Evolutionary conservation across 2,113 vertebrate genomes (phyloP), one percentile per base, ranked within the genome.

Genomic region (Brienomyrus longianalis): DNA sequence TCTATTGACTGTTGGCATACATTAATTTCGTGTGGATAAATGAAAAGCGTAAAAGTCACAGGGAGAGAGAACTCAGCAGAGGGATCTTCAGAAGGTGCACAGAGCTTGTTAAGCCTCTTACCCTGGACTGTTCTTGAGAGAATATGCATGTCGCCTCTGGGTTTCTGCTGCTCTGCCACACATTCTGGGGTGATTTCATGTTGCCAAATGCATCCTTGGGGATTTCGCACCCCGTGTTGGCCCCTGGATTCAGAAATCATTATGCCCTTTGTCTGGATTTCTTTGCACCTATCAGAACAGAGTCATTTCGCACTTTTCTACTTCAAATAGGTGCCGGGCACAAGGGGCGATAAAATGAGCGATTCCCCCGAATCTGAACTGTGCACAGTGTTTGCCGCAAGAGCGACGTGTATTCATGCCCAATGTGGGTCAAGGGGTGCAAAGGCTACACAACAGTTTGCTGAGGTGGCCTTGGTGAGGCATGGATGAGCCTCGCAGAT

Each of bases 31-130:
- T 56, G 19, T 62, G 86, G 86, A 62, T 88, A 88, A 88, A 83
- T 56, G 48, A 77, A 83, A 56, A 59, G 77, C 54, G 43, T 89
- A 27, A 54, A 56, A 52, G 85, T 87, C 51, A 35, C 27, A 50
- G 23, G 48, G 51, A 35, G 27, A 27, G 51, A 21, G 39, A 19
- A 39, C 9, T 15, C 31, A 27, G 85, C 31, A 54, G 85, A 87
- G 51, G 27, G 13, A 43, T 87, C 48, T 48, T 87, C 27, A 87
- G 83, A 84, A 84, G 83, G 83, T 10, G 45, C 85, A 54, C 50
- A 87, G 27, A 51, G 85, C 51, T 87, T 87, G 85, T 87, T 87
- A 87, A 54, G 85, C 50, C 31, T 17, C 85, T 87, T 87, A 56
- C 11, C 31, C 27, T 10, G 31, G 85, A 54, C 31, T 52, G 45